phyloP scores from a whole-genome alignment of 1,140 invertebrate genomes.

The Hermetia illucens region DNA sequence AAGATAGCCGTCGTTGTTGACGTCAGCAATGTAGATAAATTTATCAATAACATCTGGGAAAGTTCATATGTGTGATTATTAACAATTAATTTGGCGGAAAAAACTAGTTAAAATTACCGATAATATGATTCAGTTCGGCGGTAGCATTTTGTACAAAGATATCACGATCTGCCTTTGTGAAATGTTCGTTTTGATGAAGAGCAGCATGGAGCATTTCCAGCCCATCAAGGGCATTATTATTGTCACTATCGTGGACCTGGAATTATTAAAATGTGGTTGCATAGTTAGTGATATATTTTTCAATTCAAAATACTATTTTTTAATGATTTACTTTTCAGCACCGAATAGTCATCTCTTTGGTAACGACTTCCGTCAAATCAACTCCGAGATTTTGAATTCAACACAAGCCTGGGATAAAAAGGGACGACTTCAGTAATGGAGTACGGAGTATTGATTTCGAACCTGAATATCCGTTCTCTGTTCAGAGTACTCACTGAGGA shows the following conservation, averaged over 20 bases:
- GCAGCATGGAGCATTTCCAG: constrained; percentile 55
- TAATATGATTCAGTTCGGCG: constrained; percentile 25
- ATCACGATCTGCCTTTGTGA: constrained; percentile 19
- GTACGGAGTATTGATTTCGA: too few relatives aligned
- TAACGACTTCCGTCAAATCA: too few relatives aligned
- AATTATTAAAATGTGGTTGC: constrained; percentile 19
- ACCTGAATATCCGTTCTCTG: too few relatives aligned
- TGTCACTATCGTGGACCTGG: constrained; percentile 44
- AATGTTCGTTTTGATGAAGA: constrained; percentile 33
- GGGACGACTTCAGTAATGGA: too few relatives aligned
- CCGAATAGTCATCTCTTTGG: too few relatives aligned
- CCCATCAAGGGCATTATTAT: constrained; percentile 62
- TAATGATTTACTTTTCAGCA: too few relatives aligned
- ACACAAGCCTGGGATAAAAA: too few relatives aligned
- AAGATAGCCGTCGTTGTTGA: constrained; percentile 61
- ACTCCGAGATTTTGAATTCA: too few relatives aligned
- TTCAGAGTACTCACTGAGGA: too few relatives aligned
- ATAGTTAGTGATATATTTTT: neutral
- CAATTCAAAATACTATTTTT: neutral
- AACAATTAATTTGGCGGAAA: neutral
- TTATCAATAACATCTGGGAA: constrained; percentile 57
- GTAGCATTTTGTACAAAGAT: constrained; percentile 20
- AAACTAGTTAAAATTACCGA: constrained; percentile 13
- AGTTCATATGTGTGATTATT: constrained; percentile 1
- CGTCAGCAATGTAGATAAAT: constrained; percentile 59